These are phyloP conservation scores for Oscheius sp. DNA, from an alignment of 1,140 invertebrate species.

Conservation along the genomic window DNA sequence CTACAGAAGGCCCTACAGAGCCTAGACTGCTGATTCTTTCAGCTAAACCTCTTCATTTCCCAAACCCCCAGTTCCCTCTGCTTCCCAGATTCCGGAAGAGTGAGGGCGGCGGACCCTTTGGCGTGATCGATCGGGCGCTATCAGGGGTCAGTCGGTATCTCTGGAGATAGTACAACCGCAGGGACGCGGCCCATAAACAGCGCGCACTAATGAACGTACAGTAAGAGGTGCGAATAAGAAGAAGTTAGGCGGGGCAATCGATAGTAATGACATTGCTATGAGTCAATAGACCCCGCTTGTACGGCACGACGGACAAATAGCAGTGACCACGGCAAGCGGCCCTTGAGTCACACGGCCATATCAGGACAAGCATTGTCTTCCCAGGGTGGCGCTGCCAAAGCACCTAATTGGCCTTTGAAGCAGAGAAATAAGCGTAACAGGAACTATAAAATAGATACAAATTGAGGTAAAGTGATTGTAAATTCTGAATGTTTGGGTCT, in stretches of 20 bases:
- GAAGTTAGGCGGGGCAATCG: not conserved
- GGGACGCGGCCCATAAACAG: not conserved
- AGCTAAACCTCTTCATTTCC: too few relatives aligned
- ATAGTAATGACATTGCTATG: conserved; percentile 6
- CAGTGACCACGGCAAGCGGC: not conserved
- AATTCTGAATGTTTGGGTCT: too few relatives aligned
- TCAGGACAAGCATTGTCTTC: not conserved
- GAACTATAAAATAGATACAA: too few relatives aligned
- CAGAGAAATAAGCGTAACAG: not conserved
- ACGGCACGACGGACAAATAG: conserved; percentile 1
- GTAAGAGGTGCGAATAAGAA: not conserved
- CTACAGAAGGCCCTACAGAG: too few relatives aligned
- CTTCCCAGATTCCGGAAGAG: not conserved
- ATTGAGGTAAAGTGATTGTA: too few relatives aligned
- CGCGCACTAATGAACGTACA: not conserved
- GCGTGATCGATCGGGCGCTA: conserved; percentile 1
- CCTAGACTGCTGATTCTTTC: too few relatives aligned
- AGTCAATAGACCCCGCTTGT: conserved; percentile 6
- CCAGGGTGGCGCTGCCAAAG: not conserved
- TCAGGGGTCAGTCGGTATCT: conserved; percentile 10
- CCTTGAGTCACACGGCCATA: not conserved
- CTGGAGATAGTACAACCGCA: not conserved
- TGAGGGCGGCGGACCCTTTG: not conserved
- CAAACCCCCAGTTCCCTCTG: not conserved
- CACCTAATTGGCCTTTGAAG: not conserved